Evolutionary conservation across 2,888 invertebrate species (phyloP), one percentile per base, ranked within the genome.

Genomic region (Cantharis flavilabris): DNA sequence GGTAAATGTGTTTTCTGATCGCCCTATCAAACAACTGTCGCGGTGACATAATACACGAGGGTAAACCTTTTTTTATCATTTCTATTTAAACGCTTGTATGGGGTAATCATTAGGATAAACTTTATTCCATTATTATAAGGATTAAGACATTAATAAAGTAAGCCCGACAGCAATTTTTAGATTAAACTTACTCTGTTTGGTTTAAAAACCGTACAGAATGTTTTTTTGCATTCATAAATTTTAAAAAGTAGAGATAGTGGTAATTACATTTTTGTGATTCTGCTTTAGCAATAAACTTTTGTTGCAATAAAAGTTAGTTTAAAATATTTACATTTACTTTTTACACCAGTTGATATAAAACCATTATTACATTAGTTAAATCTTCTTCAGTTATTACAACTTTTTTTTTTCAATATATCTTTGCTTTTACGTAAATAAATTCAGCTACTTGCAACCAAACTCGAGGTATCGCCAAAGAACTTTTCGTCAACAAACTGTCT

Each of bases 1-100:
- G 74, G 74, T 76, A 75, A 76, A 76, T 76, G 76, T 79, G 73
- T 76, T 75, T 65, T 65, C 67, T 69, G 75, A 77, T 75, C 76
- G 73, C 80, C 79, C 80, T 75, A 28, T 75, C 77, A 80, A 80
- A 80, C 80, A 80, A 80, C 80, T 80, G 80, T 80, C 80, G 80
- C 79, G 79, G 80, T 80, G 78, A 73, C 73, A 76, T 69, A 80
- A 80, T 78, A 70, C 65, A 75, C 71, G 70, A 72, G 80, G 80
- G 78, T 63, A 49, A 69, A 70, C 69, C 72, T 33, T 72, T 76
- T 75, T 78, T 76, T 75, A 67, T 73, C 72, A 75, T 69, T 71
- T 76, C 79, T 71, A 73, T 78, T 78, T 74, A 76, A 77, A 14
- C 70, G 69, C 64, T 73, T 75, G 73, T 72, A 75, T 64, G 62